Conservation (phyloP, 2,888 invertebrate species). For the Chromoteleia sp. region DNA sequence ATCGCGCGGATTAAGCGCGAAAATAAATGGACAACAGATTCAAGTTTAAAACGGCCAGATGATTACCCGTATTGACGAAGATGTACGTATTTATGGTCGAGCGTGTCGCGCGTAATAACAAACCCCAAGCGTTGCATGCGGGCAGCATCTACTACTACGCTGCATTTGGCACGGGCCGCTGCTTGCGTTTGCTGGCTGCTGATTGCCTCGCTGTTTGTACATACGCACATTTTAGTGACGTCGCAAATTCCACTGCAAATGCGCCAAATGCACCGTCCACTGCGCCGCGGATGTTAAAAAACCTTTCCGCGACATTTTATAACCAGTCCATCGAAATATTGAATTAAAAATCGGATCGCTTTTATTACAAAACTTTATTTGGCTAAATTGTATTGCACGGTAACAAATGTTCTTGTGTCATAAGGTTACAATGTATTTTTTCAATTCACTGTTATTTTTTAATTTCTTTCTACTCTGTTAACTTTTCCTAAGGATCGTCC, state of each 20-base stretch:
- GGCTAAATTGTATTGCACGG: too few relatives aligned
- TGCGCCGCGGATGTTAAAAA: constrained; percentile 27
- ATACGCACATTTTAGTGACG: constrained; percentile 43
- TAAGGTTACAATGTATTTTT: too few relatives aligned
- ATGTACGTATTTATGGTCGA: constrained; percentile 40
- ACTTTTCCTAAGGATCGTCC: neutral
- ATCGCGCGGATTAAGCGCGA: too few relatives aligned
- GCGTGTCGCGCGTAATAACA: constrained; percentile 48
- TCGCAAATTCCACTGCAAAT: constrained; percentile 57
- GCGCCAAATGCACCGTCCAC: constrained; percentile 31
- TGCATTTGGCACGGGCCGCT: constrained; percentile 58
- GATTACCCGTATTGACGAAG: constrained; percentile 67
- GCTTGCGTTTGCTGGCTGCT: constrained; percentile 58
- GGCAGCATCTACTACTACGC: constrained; percentile 42
- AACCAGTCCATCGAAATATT: constrained; percentile 3
- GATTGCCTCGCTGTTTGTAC: constrained; percentile 68
- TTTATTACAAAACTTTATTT: constrained; percentile 9
- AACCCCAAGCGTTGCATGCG: constrained; percentile 53
- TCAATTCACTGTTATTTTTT: too few relatives aligned
- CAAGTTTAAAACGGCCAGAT: constrained; percentile 38
- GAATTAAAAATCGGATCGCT: constrained; percentile 12
- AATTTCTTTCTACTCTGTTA: constrained; percentile 6
- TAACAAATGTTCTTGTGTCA: too few relatives aligned
- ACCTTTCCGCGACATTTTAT: constrained; percentile 14
- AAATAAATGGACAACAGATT: constrained; percentile 32